Base-by-base conservation (phyloP, 2,888 invertebrate species). In the Mechanitis messenoides region DNA sequence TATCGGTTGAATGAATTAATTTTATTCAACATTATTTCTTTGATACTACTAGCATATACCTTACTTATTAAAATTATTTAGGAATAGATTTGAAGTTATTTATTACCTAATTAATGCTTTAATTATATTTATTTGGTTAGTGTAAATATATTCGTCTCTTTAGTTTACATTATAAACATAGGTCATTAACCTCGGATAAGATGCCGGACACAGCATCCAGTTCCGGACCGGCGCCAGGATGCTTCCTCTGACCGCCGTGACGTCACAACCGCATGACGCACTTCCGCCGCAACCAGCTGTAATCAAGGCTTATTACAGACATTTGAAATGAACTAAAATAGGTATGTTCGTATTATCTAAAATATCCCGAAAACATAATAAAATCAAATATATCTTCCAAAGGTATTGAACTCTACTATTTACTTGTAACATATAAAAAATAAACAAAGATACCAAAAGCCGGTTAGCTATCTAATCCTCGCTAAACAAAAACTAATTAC, bases 261-360 rank as follows among this genome's bases (percentile, higher is more conserved):
- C 85, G 86, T 86, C 85, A 84, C 80, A 67, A 77, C 75, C 75
- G 76, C 81, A 81, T 80, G 85, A 87, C 86, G 86, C 81, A 81
- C 80, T 84, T 87, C 87, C 87, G 84, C 72, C 71, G 61, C 69
- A 59, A 56, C 61, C 53, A 50, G 61, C 66, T 64, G 68, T 66
- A 65, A 69, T 61, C 54, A 58, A 47, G 56, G 20, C 55, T 57
- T 53, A 45, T 50, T 50, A 31, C 50, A 50, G 31, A 31, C 6
- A 7, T 31, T 31, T 31, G 11, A 3, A 31, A 50, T 31, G 31
- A 20, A 20, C 20, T 20, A 20, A 20, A 20, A 20, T 20, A 20
- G 20, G 20, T 20, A 20, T 20, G 20, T 31, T 50, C 2, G 28
- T 28, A 50, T 50, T 50, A 28, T 20, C 4, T 7, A 5, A 47